Conservation (phyloP, 2,797 vertebrate genomes). For the Leucoraja ocellata region DNA sequence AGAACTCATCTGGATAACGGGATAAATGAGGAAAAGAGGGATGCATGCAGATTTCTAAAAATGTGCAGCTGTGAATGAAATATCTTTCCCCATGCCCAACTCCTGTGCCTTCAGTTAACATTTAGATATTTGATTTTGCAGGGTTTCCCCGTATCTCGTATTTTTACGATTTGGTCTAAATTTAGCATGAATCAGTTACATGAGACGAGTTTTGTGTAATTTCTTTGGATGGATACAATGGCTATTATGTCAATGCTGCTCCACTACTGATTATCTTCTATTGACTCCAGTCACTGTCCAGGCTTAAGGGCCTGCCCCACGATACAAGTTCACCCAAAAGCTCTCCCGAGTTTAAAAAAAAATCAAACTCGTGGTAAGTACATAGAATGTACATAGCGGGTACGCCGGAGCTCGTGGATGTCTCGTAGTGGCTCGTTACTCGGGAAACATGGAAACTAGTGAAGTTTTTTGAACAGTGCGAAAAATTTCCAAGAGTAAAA, state of each 20-base stretch:
- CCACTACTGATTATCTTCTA: not conserved
- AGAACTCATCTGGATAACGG: not conserved
- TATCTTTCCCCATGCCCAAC: not conserved
- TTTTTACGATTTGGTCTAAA: not conserved
- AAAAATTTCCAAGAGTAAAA: too few relatives aligned
- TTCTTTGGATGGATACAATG: not conserved
- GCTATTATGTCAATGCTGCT: not conserved
- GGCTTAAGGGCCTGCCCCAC: not conserved
- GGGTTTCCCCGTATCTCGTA: not conserved
- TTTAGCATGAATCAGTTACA: not conserved
- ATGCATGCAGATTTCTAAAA: not conserved
- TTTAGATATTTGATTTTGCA: not conserved
- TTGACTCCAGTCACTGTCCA: not conserved
- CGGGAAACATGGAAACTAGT: too few relatives aligned
- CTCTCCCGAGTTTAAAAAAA: too few relatives aligned
- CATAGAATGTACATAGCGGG: too few relatives aligned
- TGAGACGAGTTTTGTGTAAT: not conserved
- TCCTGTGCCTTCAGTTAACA: not conserved
- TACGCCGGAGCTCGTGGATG: too few relatives aligned
- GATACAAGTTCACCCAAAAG: too few relatives aligned
- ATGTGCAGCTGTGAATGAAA: not conserved
- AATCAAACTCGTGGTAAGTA: too few relatives aligned
- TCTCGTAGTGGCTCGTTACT: too few relatives aligned
- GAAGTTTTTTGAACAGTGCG: too few relatives aligned
- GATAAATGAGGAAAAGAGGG: not conserved